phyloP scores from a whole-genome alignment of 1,140 invertebrate genomes.

The Dufourea novaeangliae region DNA sequence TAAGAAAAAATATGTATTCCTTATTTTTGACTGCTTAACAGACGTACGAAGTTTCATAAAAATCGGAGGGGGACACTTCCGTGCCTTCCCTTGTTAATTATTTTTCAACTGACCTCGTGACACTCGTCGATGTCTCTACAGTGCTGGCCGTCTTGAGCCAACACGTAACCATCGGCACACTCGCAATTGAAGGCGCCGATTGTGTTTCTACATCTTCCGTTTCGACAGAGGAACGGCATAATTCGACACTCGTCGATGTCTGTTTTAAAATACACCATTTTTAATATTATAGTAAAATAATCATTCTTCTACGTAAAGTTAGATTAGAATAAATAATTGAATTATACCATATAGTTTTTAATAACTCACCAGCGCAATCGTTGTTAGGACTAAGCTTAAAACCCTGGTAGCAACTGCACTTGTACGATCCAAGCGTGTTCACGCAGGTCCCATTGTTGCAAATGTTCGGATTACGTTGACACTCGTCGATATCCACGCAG shows the following conservation, averaged over 20 bases:
- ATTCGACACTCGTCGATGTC: slow-evolving; percentile 93
- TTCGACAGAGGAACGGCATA: slow-evolving; percentile 90
- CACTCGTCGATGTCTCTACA: slow-evolving; percentile 88
- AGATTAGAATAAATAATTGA: no score
- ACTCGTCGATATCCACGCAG: slow-evolving; percentile 91
- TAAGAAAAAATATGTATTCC: no score
- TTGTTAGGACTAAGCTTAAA: slow-evolving; percentile 92
- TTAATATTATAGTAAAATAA: no score
- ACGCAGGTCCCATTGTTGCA: slow-evolving; percentile 93
- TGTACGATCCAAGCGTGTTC: slow-evolving; percentile 89
- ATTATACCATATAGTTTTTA: neutral
- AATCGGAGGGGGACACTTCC: no score
- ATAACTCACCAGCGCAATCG: slow-evolving; percentile 83
- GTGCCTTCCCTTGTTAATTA: no score
- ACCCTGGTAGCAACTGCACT: slow-evolving; percentile 90
- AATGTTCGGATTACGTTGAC: slow-evolving; percentile 85
- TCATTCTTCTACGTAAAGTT: no score
- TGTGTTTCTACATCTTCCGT: slow-evolving; percentile 91
- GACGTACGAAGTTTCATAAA: no score
- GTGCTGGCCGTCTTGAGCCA: slow-evolving; percentile 86
- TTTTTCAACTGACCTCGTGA: slow-evolving; percentile 81
- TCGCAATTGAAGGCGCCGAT: slow-evolving; percentile 92
- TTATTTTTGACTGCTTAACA: no score
- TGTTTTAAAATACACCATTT: slow-evolving; percentile 64
- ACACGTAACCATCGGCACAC: slow-evolving; percentile 90